These are phyloP conservation scores for Dynastes hyllus DNA, from an alignment of 2,888 invertebrate species.

Conservation along the genomic window DNA sequence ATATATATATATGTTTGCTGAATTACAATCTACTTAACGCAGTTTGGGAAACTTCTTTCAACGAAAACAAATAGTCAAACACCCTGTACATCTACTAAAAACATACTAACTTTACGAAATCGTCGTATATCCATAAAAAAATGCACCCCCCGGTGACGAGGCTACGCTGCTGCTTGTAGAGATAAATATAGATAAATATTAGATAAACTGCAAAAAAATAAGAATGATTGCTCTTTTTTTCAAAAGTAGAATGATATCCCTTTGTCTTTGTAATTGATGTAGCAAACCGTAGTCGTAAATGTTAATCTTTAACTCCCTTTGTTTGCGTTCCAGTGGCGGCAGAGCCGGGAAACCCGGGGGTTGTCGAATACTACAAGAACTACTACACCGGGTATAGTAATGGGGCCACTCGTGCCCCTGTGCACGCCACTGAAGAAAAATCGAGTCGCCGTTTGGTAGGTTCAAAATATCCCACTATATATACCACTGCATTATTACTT, in stretches of 20 bases:
- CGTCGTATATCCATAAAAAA: background rate
- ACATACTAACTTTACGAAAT: conserved; percentile 34
- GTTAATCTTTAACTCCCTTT: conserved; percentile 54
- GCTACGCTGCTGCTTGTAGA: conserved; percentile 68
- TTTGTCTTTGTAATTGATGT: conserved; percentile 5
- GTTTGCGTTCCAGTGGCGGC: conserved; percentile 84
- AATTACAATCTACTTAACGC: too few relatives aligned
- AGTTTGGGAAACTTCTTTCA: background rate
- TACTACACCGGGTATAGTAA: conserved; percentile 85
- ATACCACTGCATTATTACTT: conserved; percentile 49
- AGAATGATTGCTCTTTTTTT: conserved; percentile 4
- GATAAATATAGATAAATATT: conserved; percentile 8
- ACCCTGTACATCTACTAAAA: conserved; percentile 19
- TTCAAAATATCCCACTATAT: conserved; percentile 54
- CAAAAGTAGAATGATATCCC: background rate
- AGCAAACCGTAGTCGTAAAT: conserved; percentile 12
- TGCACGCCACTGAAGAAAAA: conserved; percentile 78
- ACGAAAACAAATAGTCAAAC: conserved; percentile 1
- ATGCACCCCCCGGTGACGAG: conserved; percentile 68
- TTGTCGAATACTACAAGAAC: conserved; percentile 91
- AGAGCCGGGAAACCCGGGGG: conserved; percentile 85
- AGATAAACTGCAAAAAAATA: conserved; percentile 9
- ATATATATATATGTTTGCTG: too few relatives aligned
- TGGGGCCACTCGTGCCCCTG: conserved; percentile 75
- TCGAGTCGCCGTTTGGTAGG: conserved; percentile 82